Percentiles rank a stretch among this genome's conserved stretches.
These are phyloP conservation scores for Lasiommata megera DNA, from an alignment of 2,888 invertebrate genomes.

Conservation along the genomic window DNA sequence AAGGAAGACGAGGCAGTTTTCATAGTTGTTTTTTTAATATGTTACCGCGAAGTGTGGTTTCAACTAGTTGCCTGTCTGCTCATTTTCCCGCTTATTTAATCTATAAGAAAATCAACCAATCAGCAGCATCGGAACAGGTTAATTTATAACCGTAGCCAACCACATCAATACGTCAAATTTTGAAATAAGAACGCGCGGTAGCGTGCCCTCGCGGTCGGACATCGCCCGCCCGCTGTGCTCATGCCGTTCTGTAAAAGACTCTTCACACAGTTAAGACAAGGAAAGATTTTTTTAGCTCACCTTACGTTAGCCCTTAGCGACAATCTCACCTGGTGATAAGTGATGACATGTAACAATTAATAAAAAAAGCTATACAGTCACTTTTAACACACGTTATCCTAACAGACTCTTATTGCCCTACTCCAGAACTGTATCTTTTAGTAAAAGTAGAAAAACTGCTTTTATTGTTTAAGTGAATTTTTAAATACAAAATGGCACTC, in stretches of 20 bases:
- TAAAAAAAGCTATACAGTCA: no score
- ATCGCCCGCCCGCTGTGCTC: constrained; percentile 43
- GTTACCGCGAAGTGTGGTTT: no score
- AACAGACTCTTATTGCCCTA: no score
- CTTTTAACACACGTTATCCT: no score
- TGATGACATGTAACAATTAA: no score
- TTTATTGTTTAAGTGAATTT: no score
- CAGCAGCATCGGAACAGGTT: not conserved
- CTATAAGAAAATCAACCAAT: not conserved
- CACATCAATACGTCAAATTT: constrained; percentile 28
- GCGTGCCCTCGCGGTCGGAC: constrained; percentile 43
- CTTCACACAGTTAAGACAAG: constrained; percentile 17
- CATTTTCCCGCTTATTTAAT: not conserved
- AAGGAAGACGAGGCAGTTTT: no score
- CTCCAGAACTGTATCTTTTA: no score
- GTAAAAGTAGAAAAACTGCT: no score
- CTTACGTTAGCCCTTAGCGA: not conserved
- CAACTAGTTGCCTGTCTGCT: not conserved
- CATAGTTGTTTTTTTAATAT: no score
- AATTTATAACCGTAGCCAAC: not conserved
- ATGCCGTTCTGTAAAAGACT: constrained; percentile 24
- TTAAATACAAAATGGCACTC: no score
- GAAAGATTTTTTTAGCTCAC: not conserved
- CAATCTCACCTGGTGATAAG: not conserved
- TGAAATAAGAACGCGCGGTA: constrained; percentile 47